Evolutionary conservation across 2,113 vertebrate species (phyloP).

Genomic region (Phylloscopus trochiloides): DNA sequence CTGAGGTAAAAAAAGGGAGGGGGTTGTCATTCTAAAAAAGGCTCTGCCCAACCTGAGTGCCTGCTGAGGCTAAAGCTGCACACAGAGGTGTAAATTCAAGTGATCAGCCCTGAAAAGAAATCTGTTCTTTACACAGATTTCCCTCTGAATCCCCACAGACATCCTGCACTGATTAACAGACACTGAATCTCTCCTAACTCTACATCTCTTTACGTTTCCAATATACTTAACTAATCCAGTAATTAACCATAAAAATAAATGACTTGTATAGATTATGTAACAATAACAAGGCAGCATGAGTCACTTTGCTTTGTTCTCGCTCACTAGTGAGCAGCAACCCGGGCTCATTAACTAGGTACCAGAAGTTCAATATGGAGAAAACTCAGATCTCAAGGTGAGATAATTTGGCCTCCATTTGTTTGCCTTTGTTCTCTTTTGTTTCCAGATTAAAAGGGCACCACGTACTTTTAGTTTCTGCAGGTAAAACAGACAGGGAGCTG

Average conservation of each 20-base stretch:
- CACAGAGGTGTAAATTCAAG: not conserved
- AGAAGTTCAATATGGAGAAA: constrained; percentile 33
- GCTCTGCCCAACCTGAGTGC: not conserved
- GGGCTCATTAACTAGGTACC: constrained; percentile 53
- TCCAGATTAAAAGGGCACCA: constrained; percentile 56
- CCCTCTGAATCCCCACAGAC: not conserved
- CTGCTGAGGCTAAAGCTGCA: not conserved
- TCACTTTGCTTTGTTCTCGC: constrained; percentile 52
- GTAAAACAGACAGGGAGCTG: constrained; percentile 21
- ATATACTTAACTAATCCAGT: constrained; percentile 46
- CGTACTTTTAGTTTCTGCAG: constrained; percentile 40
- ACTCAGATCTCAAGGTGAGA: constrained; percentile 52
- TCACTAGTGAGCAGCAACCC: constrained; percentile 28
- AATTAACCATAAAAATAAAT: constrained; percentile 57
- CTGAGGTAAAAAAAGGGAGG: not conserved
- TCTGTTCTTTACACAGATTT: not conserved
- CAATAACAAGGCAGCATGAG: constrained; percentile 47
- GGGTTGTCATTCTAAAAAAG: not conserved
- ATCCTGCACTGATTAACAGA: not conserved
- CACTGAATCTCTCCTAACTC: not conserved
- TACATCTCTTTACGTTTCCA: constrained; percentile 5
- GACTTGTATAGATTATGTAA: constrained; percentile 52
- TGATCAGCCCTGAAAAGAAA: not conserved
- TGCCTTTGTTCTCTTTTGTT: constrained; percentile 52
- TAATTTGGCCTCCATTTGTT: constrained; percentile 26